Conservation (phyloP, 2,113 vertebrate species). For the Xiphorhynchus elegans region DNA sequence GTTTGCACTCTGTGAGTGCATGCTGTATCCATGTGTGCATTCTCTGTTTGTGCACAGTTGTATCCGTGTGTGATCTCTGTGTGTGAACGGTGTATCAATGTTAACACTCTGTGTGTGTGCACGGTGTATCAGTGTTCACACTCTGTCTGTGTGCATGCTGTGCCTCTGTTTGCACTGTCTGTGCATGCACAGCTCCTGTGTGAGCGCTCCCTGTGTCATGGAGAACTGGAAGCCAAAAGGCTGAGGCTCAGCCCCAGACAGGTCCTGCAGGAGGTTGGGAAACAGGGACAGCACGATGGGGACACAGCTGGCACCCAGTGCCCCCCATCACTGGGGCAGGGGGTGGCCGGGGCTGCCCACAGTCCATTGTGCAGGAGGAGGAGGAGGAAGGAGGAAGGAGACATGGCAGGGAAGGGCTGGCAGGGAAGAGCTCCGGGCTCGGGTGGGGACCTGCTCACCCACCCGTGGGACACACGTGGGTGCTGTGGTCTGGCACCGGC, state of each 20-base stretch:
- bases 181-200: neutral
- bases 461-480: neutral
- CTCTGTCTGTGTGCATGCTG: neutral
- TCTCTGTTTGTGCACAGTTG: neutral
- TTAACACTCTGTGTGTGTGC: neutral
- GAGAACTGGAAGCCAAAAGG: neutral
- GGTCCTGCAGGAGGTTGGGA: neutral
- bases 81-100: neutral
- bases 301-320: neutral
- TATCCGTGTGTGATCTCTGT: neutral
- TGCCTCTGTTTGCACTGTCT: rapidly evolving
- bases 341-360: neutral
- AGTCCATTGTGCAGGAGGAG: neutral
- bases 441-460: rapidly evolving
- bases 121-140: neutral
- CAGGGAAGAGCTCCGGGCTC: neutral
- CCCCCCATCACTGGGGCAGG: rapidly evolving
- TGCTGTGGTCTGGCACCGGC: neutral
- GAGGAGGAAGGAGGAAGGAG: neutral
- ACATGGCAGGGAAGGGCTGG: neutral
- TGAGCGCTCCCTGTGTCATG: neutral
- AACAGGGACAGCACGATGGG: rapidly evolving
- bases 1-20: neutral
- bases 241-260: neutral
- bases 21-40: neutral